Evolutionary conservation across 2,113 vertebrate species (phyloP), one percentile per base, ranked within the genome.

Genomic region (Alces alces): DNA sequence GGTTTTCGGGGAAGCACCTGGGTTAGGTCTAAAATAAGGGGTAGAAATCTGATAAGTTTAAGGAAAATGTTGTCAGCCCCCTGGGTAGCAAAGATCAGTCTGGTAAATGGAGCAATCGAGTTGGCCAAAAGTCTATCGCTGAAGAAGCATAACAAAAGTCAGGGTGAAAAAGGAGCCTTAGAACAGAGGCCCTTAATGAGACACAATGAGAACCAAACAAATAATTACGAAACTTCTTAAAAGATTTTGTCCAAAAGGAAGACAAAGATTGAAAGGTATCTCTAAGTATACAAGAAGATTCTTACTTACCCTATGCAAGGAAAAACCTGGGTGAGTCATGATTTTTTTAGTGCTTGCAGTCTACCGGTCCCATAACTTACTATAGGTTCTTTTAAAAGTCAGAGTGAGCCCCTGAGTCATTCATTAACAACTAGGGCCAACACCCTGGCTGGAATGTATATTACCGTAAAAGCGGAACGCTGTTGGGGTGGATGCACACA

Each of bases 321-420:
- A 43, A 94, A 83, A 39, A 43, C 52, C 70, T 54, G 21, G 36
- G 15, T 94, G 95, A 96, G 78, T 96, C 95, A 94, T 28, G 61
- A 27, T 50, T 43, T 91, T 97, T 93, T 87, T 39, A 54, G 30
- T 43, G 25, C 28, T 80, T n/a, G n/a, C n/a, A n/a, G 6, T 50
- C 95, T 19, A 94, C 60, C 28, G 60, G 55, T 84, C 79, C 85
- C 80, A 39, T 73, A 92, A 95, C 60, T 94, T 92, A 86, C 27
- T 30, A 82, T 70, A 96, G 70, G 45, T 88, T 94, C 61, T 43
- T 76, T 43, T 92, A 94, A 3, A 88, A 89, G 83, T 89, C 89
- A 86, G 92, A 73, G 54, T 14, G 50, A 96, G 66, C 39, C 50
- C 94, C 85, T 94, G 95, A 96, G 94, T 92, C 98, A 95, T 73